Evolutionary conservation across 1,140 invertebrate genomes (phyloP).

Genomic region (Mercenaria mercenaria): DNA sequence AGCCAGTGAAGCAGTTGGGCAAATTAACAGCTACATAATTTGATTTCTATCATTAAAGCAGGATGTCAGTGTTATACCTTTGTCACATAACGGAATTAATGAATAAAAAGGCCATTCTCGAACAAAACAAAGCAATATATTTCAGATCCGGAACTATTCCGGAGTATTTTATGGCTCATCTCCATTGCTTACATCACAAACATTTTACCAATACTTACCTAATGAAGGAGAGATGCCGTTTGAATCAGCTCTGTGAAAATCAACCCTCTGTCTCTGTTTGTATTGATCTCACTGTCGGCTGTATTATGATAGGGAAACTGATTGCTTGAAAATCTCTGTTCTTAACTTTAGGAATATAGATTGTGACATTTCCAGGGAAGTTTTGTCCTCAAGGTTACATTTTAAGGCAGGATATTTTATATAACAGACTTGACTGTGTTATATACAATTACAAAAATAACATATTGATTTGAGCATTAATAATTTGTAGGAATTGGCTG

Average conservation of each 20-base stretch:
- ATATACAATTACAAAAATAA: no score
- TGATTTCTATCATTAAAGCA: not conserved
- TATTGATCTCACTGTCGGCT: not conserved
- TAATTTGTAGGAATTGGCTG: no score
- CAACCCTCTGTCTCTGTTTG: not conserved
- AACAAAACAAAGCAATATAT: not conserved
- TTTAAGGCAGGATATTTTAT: no score
- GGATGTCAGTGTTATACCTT: not conserved
- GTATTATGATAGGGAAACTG: not conserved
- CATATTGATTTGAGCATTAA: no score
- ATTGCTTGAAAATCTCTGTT: not conserved
- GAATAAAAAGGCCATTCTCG: not conserved
- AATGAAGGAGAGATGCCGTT: not conserved
- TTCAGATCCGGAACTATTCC: not conserved
- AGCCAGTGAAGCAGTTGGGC: not conserved
- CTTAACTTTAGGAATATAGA: not conserved
- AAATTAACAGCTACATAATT: not conserved
- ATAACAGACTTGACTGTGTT: no score
- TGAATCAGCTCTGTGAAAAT: not conserved
- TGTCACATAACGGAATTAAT: not conserved
- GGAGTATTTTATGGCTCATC: not conserved
- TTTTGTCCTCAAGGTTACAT: not conserved
- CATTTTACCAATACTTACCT: conserved; percentile 23
- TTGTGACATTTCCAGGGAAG: conserved; percentile 10
- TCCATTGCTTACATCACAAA: not conserved